Conservation (phyloP, 2,797 vertebrate species). For the Trachurus trachurus region DNA sequence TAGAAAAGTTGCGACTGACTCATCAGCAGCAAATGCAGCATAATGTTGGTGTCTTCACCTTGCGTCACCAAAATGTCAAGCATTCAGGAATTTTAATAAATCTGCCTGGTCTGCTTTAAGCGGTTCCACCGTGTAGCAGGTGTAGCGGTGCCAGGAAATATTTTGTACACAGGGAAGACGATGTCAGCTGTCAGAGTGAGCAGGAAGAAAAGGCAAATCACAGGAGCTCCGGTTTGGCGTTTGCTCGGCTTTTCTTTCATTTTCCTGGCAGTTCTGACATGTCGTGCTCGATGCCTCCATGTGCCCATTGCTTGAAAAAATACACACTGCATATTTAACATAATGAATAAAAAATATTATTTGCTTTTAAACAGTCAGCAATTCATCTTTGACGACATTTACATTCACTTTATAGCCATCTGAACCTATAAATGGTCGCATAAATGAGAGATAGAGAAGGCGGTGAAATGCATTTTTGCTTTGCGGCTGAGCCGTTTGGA, state of each 20-base stretch:
- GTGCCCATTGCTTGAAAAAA: constrained; percentile 32
- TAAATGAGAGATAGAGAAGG: constrained; percentile 19
- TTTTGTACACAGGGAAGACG: constrained; percentile 34
- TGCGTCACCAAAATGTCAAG: constrained; percentile 41
- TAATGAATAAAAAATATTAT: not conserved
- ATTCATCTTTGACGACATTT: constrained; percentile 12
- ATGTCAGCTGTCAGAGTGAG: constrained; percentile 52
- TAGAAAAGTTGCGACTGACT: constrained; percentile 39
- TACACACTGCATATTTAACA: constrained; percentile 6
- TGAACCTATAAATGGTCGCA: constrained; percentile 25
- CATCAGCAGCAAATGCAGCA: constrained; percentile 40
- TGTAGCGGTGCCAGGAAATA: constrained; percentile 45
- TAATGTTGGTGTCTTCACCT: constrained; percentile 31
- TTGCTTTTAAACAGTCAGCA: constrained; percentile 22
- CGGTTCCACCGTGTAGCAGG: constrained; percentile 30
- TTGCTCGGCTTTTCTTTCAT: constrained; percentile 9
- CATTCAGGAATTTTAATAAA: constrained; percentile 46
- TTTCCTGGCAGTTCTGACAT: constrained; percentile 35
- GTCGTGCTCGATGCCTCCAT: constrained; percentile 15
- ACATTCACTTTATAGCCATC: constrained; percentile 13
- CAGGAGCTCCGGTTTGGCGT: constrained; percentile 28
- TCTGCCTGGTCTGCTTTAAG: constrained; percentile 37
- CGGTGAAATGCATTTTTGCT: constrained; percentile 10
- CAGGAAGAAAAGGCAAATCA: constrained; percentile 37
- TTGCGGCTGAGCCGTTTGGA: constrained; percentile 31